These are phyloP conservation scores for Bubo scandiacus DNA, from an alignment of 2,113 vertebrate genomes.

Conservation along the genomic window DNA sequence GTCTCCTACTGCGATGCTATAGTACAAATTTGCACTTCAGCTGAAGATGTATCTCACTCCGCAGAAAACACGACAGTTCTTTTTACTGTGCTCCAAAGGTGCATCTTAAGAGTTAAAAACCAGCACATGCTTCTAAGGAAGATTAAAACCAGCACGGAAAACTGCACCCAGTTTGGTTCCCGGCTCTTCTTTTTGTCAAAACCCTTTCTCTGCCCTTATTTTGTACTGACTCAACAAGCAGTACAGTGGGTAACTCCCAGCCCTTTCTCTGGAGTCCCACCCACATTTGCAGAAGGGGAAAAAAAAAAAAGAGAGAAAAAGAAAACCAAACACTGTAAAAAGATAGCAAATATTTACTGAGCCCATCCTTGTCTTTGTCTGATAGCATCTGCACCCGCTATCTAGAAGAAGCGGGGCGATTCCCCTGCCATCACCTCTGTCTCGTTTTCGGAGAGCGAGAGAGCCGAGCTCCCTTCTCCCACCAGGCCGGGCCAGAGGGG, in stretches of 20 bases:
- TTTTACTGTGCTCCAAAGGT: background rate
- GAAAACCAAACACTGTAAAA: background rate
- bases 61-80: background rate
- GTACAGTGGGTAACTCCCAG: background rate
- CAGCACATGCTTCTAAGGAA: background rate
- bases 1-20: background rate
- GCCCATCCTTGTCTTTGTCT: background rate
- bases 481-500: background rate
- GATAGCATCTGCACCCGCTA: background rate
- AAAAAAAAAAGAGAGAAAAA: background rate
- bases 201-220: background rate
- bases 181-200: background rate
- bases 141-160: background rate
- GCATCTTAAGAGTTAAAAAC: background rate
- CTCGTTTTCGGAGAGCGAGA: accelerated
- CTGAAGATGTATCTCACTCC: background rate
- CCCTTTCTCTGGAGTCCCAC: background rate
- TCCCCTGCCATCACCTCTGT: background rate
- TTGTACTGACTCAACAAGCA: background rate
- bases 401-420: background rate
- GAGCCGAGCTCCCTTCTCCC: background rate
- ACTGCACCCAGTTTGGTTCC: background rate
- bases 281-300: background rate
- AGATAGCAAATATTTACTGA: background rate
- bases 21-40: background rate